These are phyloP conservation scores for Branchinecta lindahli DNA, from an alignment of 1,140 invertebrate genomes.

Conservation along the genomic window DNA sequence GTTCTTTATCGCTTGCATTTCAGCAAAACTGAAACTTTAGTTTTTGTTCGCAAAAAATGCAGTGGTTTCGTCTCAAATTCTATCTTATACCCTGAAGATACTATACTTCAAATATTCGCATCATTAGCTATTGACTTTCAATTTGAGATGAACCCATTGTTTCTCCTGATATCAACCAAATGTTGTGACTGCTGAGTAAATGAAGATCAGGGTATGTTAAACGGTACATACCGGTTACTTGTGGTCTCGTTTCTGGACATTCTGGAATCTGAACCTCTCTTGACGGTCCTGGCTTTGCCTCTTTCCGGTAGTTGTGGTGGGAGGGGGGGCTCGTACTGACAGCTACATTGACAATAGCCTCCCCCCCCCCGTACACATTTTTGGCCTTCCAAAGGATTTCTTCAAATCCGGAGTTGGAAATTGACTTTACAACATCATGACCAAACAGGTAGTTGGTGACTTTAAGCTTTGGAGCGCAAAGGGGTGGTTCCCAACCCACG, in stretches of 20 bases:
- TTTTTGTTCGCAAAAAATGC: not conserved
- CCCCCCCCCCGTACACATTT: too few species aligned
- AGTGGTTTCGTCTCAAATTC: conserved; percentile 1
- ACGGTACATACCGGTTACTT: conserved; percentile 4
- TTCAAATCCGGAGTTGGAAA: too few species aligned
- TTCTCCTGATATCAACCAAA: conserved; percentile 1
- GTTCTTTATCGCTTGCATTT: not conserved
- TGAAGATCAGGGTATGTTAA: not conserved
- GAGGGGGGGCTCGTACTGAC: too few species aligned
- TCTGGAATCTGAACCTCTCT: not conserved
- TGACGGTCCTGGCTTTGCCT: not conserved
- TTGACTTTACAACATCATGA: too few species aligned
- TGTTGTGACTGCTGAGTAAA: not conserved
- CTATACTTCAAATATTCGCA: not conserved
- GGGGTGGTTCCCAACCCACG: too few species aligned
- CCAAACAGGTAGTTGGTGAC: too few species aligned
- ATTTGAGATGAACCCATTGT: not conserved
- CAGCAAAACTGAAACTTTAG: not conserved
- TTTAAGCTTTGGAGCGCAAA: too few species aligned
- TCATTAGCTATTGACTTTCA: not conserved
- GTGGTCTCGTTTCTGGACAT: conserved; percentile 3
- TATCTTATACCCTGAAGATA: conserved; percentile 1
- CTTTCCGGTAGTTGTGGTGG: too few species aligned
- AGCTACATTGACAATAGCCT: too few species aligned
- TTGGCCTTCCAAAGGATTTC: too few species aligned